Conservation (phyloP, 2,888 invertebrate genomes). For the Zhengitettix transpicula region DNA sequence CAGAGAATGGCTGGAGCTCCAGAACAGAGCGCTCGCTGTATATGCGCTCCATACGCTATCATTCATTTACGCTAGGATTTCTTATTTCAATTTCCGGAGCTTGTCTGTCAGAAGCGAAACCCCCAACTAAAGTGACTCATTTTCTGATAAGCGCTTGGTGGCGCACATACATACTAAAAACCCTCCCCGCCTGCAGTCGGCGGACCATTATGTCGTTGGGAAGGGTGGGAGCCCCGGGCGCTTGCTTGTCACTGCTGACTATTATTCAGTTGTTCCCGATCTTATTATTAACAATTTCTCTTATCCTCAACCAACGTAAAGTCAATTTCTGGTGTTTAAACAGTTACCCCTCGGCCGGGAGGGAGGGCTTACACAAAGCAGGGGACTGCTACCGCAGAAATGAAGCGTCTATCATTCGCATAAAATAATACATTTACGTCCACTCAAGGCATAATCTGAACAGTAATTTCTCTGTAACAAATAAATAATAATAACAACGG, state of each 20-base stretch:
- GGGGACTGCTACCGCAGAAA: no score
- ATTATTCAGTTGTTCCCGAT: not conserved
- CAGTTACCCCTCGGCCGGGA: not conserved
- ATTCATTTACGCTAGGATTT: constrained; percentile 16
- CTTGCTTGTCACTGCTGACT: not conserved
- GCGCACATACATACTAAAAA: not conserved
- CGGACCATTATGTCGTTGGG: constrained; percentile 11
- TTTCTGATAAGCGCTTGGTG: constrained; percentile 14
- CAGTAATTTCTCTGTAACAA: no score
- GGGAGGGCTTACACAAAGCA: not conserved
- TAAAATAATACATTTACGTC: no score
- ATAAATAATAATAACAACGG: no score
- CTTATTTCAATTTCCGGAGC: constrained; percentile 15
- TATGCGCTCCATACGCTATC: constrained; percentile 9
- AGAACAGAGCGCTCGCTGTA: not conserved
- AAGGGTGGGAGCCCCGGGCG: not conserved
- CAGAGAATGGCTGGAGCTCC: not conserved
- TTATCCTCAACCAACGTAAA: constrained; percentile 9
- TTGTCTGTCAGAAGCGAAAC: constrained; percentile 14
- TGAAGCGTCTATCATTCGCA: no score
- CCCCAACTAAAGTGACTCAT: constrained; percentile 14
- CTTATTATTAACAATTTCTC: constrained; percentile 8
- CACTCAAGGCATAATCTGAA: no score
- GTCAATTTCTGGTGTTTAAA: constrained; percentile 7
- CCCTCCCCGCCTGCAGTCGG: constrained; percentile 4